These are phyloP conservation scores for Calcarius lapponicus DNA, from an alignment of 2,797 vertebrate genomes.

Conservation along the genomic window DNA sequence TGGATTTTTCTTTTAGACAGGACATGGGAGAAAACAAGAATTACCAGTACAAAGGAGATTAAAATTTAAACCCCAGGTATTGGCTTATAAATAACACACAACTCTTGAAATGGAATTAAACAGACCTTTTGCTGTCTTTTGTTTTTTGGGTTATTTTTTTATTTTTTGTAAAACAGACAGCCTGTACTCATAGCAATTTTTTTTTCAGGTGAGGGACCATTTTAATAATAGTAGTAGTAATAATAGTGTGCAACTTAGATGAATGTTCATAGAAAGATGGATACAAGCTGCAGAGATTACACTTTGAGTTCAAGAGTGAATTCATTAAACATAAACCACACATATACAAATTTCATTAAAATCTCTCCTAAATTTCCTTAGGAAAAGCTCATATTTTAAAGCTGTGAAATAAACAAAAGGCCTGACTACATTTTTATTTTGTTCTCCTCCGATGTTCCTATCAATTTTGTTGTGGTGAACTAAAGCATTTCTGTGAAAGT, in stretches of 20 bases:
- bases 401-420: background rate
- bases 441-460: background rate
- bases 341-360: background rate
- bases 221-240: background rate
- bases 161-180: background rate
- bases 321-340: background rate
- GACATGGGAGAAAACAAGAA: background rate
- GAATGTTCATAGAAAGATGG: background rate
- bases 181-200: background rate
- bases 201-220: background rate
- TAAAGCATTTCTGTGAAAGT: background rate
- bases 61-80: background rate
- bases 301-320: background rate
- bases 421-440: background rate
- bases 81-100: background rate
- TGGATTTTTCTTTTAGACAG: background rate
- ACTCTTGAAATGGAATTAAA: background rate
- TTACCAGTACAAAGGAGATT: background rate
- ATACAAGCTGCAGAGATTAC: background rate
- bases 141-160: background rate
- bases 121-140: background rate
- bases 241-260: background rate
- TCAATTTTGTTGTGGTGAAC: background rate
- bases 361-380: background rate
- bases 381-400: background rate